Evolutionary conservation across 1,140 invertebrate species (phyloP), one percentile per base, ranked within the genome.

Genomic region (Temnothorax nylanderi): DNA sequence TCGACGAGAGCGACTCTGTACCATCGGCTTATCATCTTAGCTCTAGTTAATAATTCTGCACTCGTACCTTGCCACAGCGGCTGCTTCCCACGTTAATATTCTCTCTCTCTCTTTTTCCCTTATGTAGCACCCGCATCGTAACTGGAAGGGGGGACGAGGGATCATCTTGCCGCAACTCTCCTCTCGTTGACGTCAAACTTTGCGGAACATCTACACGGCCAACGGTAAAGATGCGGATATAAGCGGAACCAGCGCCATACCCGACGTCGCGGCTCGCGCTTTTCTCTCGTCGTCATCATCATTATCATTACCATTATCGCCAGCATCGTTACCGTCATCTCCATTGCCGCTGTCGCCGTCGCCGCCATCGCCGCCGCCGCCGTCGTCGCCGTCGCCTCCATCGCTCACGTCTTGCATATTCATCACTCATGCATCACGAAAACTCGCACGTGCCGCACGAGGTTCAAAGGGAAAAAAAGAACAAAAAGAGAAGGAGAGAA

Each of bases 41-140:
- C n/a, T 44, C 6, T 75, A 84, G 11, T 49, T 75, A 37, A 47
- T 41, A 75, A 84, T 84, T 84, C 13, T 2, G 41, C 11, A 47
- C 13, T 47, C 6, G 41, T 26, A 47, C 10, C 2, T 32, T 5
- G 26, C 21, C 49, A 32, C 21, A 2, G 5, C 47, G 11, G 13
- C 58, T 21, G 37, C 18, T 75, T 47, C 26, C 2, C 26, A 32
- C 34, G 26, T 60, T 84, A 75, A 84, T 69, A 44, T 18, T 77
- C 11, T 51, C 26, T 26, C 26, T 26, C 21, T 56, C 34, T 62
- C 58, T 88, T 85, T 86, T 92, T 91, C 7, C 18, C 26, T 11
- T 18, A 13, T n/a, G 32, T 88, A 93, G 93, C 92, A 26, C 91
- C 93, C 64, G 89, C 91, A 64, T 93, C 92, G 92, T 94, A 94